Percentiles rank a stretch among this genome's conserved stretches.
Evolutionary conservation across 2,113 vertebrate species (phyloP).

Genomic region (Notarius lentiginosus): DNA sequence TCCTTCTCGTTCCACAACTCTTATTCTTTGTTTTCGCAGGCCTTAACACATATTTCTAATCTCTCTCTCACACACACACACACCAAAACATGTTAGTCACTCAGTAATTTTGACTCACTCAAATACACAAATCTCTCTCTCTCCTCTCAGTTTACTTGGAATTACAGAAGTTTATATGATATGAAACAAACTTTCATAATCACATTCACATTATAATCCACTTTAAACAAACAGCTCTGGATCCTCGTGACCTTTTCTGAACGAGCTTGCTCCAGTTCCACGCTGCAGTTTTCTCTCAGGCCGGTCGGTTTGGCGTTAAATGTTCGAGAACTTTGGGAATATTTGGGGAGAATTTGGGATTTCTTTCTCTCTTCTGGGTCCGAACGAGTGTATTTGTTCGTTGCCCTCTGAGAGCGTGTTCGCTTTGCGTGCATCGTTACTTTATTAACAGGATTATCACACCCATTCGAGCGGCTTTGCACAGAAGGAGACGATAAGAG

Average conservation of each 20-base stretch:
- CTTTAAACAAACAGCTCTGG: conserved; percentile 35
- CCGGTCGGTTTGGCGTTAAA: conserved; percentile 35
- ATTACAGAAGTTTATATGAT: neutral
- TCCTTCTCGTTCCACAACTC: neutral
- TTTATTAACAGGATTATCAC: conserved; percentile 51
- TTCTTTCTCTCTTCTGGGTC: conserved; percentile 32
- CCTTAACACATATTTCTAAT: neutral
- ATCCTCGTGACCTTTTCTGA: conserved; percentile 51
- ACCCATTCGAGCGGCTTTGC: conserved; percentile 35
- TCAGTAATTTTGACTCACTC: neutral
- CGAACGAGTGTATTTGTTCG: conserved; percentile 10
- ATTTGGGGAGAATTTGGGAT: conserved; percentile 20
- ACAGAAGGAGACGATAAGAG: conserved; percentile 50
- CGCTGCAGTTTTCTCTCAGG: conserved; percentile 8
- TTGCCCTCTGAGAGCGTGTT: conserved; percentile 30
- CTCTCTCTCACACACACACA: neutral
- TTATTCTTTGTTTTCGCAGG: neutral
- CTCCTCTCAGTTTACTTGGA: conserved; percentile 6
- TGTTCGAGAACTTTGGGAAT: conserved; percentile 35
- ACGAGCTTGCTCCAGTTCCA: conserved; percentile 23
- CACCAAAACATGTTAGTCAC: neutral
- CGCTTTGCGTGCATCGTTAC: neutral
- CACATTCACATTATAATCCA: conserved; percentile 48
- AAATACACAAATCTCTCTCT: neutral
- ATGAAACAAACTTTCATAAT: conserved; percentile 35